Percentiles rank a stretch among this genome's conserved stretches.
Conservation (phyloP, 2,888 invertebrate species). For the Sarcophaga rosellei region DNA sequence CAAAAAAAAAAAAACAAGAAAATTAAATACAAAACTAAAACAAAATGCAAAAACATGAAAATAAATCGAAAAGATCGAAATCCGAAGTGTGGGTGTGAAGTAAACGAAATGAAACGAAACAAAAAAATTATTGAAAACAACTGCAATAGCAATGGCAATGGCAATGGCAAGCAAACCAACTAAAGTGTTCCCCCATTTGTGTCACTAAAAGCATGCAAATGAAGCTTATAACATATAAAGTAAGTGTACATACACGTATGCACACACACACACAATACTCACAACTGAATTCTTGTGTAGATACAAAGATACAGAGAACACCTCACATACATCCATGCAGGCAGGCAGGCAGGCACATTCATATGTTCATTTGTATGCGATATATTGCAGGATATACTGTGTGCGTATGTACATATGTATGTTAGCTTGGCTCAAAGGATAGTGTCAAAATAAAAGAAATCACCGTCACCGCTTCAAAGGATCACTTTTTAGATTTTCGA, state of each 20-base stretch:
- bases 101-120: constrained; percentile 36
- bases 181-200: constrained; percentile 66
- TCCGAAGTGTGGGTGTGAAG: not conserved
- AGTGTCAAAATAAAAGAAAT: constrained; percentile 69
- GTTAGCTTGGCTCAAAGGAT: constrained; percentile 54
- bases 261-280: not conserved
- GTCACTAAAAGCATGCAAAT: constrained; percentile 69
- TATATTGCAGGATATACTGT: not conserved
- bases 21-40: constrained; percentile 49
- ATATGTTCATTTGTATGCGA: not conserved
- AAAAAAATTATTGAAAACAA: constrained; percentile 58
- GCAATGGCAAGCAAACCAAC: constrained; percentile 54
- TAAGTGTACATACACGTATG: not conserved
- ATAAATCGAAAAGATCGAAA: not conserved
- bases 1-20: not conserved
- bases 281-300: not conserved
- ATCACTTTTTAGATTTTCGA: constrained; percentile 54
- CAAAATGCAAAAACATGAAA: constrained; percentile 8
- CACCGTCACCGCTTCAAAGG: constrained; percentile 64
- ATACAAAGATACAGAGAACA: constrained; percentile 31
- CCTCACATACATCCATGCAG: no score
- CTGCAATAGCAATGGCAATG: constrained; percentile 67
- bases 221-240: constrained; percentile 59
- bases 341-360: not conserved
- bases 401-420: not conserved